Evolutionary conservation across 1,140 invertebrate genomes (phyloP).

Genomic region (Periplaneta americana): DNA sequence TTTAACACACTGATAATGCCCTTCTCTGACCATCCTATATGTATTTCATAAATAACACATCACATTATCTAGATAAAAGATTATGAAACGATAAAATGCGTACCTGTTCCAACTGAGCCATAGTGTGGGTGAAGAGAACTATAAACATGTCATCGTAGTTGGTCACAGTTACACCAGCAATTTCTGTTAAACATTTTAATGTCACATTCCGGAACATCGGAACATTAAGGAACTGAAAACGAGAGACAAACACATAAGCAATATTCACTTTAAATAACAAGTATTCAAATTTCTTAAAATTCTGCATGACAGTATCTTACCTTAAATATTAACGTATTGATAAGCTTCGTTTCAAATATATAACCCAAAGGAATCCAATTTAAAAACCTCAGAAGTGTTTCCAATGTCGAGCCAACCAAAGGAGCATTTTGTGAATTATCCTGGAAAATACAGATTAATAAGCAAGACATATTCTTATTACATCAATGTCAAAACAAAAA

Average conservation of each 20-base stretch:
- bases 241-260: slow-evolving; percentile 14
- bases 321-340: slow-evolving; percentile 91
- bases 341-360: slow-evolving; percentile 98
- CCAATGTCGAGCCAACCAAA: slow-evolving; percentile 88
- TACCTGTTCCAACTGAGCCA: slow-evolving; percentile 78
- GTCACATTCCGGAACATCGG: slow-evolving; percentile 98
- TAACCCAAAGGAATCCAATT: slow-evolving; percentile 99
- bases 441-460: slow-evolving; percentile 39
- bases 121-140: slow-evolving; percentile 81
- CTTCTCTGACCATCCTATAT: too few relatives aligned
- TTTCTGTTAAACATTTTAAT: slow-evolving; percentile 97
- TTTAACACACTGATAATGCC: too few relatives aligned
- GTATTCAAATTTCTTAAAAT: not conserved
- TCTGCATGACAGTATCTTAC: slow-evolving; percentile 35
- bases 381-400: slow-evolving; percentile 93
- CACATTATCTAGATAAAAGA: too few relatives aligned
- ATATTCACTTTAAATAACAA: not conserved
- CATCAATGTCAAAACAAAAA: not conserved
- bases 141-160: slow-evolving; percentile 93
- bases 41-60: too few relatives aligned
- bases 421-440: slow-evolving; percentile 96
- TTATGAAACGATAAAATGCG: slow-evolving; percentile 6
- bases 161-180: slow-evolving; percentile 79
- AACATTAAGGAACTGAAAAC: slow-evolving; percentile 84
- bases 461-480: not conserved